A percentile compares a stretch with the other conserved stretches of the same genome.
Evolutionary conservation across 2,113 vertebrate species (phyloP).

Genomic region (Nicator chloris): DNA sequence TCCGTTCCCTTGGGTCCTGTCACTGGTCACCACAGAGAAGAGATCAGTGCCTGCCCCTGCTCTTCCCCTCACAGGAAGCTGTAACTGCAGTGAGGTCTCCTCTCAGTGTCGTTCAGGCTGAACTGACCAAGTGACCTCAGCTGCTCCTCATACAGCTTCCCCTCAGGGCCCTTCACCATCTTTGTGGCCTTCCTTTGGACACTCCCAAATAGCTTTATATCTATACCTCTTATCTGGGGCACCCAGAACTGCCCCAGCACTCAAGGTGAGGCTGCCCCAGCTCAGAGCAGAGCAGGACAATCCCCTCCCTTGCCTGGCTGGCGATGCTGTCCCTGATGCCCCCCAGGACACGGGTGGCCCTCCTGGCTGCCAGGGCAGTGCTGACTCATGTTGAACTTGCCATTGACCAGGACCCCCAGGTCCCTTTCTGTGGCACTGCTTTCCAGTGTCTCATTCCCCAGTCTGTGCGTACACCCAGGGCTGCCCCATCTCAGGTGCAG

Average conservation of each 20-base stretch:
- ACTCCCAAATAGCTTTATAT: background rate
- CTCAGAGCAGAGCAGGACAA: background rate
- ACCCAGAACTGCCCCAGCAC: background rate
- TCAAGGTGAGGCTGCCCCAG: background rate
- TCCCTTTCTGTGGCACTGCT: background rate
- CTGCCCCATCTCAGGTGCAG: background rate
- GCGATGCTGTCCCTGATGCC: background rate
- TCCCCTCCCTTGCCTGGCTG: fast-evolving
- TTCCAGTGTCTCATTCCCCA: background rate
- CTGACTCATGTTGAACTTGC: background rate
- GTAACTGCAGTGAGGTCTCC: background rate
- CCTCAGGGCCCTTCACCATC: background rate
- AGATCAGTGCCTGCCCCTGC: background rate
- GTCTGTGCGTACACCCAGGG: background rate
- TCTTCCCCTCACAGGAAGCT: background rate
- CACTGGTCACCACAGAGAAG: background rate
- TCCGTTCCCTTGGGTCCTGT: fast-evolving
- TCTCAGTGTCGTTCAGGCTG: background rate
- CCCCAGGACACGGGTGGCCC: background rate
- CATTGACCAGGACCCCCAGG: fast-evolving
- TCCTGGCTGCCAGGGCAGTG: background rate
- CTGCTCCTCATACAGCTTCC: background rate
- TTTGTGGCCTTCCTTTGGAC: fast-evolving
- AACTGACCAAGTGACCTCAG: background rate
- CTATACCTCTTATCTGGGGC: too few species aligned